Evolutionary conservation across 2,888 invertebrate genomes (phyloP).

Genomic region (Lycia hirtaria): DNA sequence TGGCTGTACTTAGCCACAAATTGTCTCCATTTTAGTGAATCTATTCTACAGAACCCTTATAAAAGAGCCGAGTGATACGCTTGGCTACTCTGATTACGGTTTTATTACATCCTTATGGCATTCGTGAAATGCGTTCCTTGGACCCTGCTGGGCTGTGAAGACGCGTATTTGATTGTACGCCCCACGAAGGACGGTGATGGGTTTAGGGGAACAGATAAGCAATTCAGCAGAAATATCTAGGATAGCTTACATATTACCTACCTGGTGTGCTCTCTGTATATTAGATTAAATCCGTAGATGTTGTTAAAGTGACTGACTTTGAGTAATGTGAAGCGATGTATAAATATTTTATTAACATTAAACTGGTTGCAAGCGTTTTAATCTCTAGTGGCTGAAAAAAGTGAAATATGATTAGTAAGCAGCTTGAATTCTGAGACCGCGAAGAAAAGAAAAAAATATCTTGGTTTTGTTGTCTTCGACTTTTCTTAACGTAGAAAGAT

Average conservation of each 20-base stretch:
- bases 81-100: slow-evolving; percentile 43
- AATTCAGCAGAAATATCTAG: neutral
- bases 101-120: slow-evolving; percentile 40
- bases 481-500: too few species aligned
- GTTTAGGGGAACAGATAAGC: neutral
- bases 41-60: slow-evolving; percentile 34
- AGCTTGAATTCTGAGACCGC: too few species aligned
- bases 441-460: too few species aligned
- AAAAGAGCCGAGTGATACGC: slow-evolving; percentile 36
- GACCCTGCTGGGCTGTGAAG: slow-evolving; percentile 1
- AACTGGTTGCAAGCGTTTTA: too few species aligned
- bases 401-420: too few species aligned
- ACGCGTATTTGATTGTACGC: slow-evolving; percentile 23
- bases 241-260: neutral
- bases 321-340: too few species aligned
- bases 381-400: too few species aligned
- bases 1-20: slow-evolving; percentile 28
- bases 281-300: too few species aligned
- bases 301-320: too few species aligned
- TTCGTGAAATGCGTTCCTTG: slow-evolving; percentile 36
- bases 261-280: too few species aligned
- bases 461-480: too few species aligned
- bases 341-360: too few species aligned
- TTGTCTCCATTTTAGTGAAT: slow-evolving; percentile 24
- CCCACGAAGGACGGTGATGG: neutral